phyloP scores from a whole-genome alignment of 2,113 vertebrate species.

The Acanthisitta chloris region DNA sequence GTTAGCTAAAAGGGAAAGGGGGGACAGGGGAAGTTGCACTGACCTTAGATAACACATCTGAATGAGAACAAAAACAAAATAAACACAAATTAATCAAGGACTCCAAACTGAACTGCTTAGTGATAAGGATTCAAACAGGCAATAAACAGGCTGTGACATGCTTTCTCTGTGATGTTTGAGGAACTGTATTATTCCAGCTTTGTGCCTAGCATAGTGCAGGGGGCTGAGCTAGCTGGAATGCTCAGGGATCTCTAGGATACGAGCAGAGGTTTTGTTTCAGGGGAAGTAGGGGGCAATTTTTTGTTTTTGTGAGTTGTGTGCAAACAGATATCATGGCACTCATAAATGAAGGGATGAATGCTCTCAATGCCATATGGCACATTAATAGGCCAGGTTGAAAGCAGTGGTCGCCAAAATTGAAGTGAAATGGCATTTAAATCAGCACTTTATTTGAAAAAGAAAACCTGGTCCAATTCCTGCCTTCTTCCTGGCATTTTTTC shows the following conservation, averaged over 20 bases:
- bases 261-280: background rate
- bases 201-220: background rate
- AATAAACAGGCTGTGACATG: conserved; percentile 10
- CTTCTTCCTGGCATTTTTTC: background rate
- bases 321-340: background rate
- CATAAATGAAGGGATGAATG: background rate
- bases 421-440: background rate
- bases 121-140: conserved; percentile 26
- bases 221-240: background rate
- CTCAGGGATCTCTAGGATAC: background rate
- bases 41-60: conserved; percentile 55
- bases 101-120: background rate
- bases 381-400: background rate
- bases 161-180: background rate
- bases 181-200: background rate
- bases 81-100: conserved; percentile 55
- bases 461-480: background rate
- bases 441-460: background rate
- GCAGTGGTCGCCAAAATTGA: background rate
- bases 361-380: rapidly evolving
- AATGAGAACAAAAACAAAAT: conserved; percentile 36
- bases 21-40: conserved; percentile 18
- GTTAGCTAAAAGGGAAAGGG: conserved; percentile 9
- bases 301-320: background rate
- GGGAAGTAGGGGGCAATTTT: background rate